phyloP scores from a whole-genome alignment of 2,888 invertebrate genomes.

The Drosophila sordidula region DNA sequence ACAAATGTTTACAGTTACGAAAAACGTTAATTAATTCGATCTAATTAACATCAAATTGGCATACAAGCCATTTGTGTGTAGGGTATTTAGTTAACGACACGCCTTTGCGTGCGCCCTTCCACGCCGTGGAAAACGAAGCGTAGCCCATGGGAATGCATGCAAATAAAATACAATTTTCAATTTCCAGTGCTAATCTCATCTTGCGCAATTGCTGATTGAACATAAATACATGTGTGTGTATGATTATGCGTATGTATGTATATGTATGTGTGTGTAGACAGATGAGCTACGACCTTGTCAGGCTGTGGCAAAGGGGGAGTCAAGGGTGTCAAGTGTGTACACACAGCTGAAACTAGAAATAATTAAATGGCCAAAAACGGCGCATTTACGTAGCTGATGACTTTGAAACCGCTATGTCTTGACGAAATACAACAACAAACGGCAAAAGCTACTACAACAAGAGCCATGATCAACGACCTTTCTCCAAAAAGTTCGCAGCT shows the following conservation, averaged over 20 bases:
- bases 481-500: conserved; percentile 78
- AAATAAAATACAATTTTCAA: not conserved
- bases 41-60: conserved; percentile 21
- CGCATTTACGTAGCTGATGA: conserved; percentile 55
- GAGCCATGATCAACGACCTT: conserved; percentile 80
- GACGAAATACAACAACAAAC: conserved; percentile 18
- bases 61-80: conserved; percentile 5
- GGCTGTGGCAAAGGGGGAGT: conserved; percentile 2
- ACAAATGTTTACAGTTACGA: conserved; percentile 14
- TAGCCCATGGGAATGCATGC: not conserved
- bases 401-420: conserved; percentile 67
- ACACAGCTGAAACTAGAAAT: conserved; percentile 69
- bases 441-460: conserved; percentile 28
- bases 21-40: conserved; percentile 19
- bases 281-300: conserved; percentile 44
- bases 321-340: conserved; percentile 19
- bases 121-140: conserved; percentile 1
- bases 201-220: not conserved
- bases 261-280: not conserved
- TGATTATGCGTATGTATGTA: not conserved
- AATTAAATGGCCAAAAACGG: conserved; percentile 74
- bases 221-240: not conserved
- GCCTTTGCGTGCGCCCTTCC: not conserved
- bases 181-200: not conserved
- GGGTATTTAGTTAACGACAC: conserved; percentile 15